Evolutionary conservation across 2,888 invertebrate genomes (phyloP), one percentile per base, ranked within the genome.

Genomic region (Ichneumoninae sp.): DNA sequence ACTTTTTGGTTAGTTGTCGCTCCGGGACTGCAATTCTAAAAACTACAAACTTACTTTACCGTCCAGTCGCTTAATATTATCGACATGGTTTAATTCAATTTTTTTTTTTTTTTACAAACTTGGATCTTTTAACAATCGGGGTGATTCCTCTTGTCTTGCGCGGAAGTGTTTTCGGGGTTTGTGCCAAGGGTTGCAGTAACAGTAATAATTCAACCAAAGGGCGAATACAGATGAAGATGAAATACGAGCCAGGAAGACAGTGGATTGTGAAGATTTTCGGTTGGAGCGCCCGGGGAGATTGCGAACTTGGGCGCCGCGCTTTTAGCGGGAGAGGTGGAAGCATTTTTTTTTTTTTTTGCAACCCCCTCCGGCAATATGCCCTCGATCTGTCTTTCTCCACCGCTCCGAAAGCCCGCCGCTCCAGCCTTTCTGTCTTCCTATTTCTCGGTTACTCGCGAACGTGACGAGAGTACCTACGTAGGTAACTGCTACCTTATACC

Each of bases 381-480:
- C 30, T 70, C 66, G 19, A 30, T 68, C 76, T 57, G 5, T 73
- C 65, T 71, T 71, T 65, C 50, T 76, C 26, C 19, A 66, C 80
- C 36, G 50, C 81, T 36, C 54, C 77, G 40, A 76, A 57, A 54
- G 68, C 75, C 22, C 36, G 47, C 65, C 50, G 13, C 33, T 75
- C 65, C 50, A 19, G 8, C 50, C 36, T 47, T 77, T 69, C 40
- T 36, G 40, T 33, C 52, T 68, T 66, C 69, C 60, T 47, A 30
- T 71, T 57, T 74, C 73, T 81, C 65, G 57, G 22, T 84, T 74
- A 69, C 65, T 63, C 71, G 52, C 68, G 50, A 65, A 83, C 75
- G 73, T 80, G 83, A 83, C 73, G 30, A 70, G 86, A 85, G 81
- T 84, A 73, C 87, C 83, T 85, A 71, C 65, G 33, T 47, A 36